These are phyloP conservation scores for Brachymystax lenok DNA, from an alignment of 2,797 vertebrate genomes.

Conservation along the genomic window DNA sequence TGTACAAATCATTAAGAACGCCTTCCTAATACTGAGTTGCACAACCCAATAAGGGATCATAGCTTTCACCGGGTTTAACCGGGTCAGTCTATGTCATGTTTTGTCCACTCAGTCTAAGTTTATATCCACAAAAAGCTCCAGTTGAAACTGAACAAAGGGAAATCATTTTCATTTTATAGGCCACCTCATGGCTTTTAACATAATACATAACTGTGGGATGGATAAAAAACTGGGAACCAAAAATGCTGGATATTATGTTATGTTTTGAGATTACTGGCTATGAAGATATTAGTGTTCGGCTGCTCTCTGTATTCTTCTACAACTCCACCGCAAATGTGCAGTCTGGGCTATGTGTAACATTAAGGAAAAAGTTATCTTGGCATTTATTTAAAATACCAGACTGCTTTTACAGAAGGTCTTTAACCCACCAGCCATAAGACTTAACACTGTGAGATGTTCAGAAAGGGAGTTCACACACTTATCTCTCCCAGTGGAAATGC, in stretches of 20 bases:
- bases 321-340: conserved; percentile 20
- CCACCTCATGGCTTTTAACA: conserved; percentile 42
- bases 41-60: too few species aligned
- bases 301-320: conserved; percentile 10
- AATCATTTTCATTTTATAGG: background rate
- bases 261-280: conserved; percentile 19
- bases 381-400: conserved; percentile 16
- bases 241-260: conserved; percentile 35
- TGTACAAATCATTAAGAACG: background rate
- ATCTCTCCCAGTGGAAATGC: conserved; percentile 29
- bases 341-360: conserved; percentile 11
- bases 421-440: conserved; percentile 25
- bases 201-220: conserved; percentile 46
- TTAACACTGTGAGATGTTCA: conserved; percentile 25
- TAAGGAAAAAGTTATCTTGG: conserved; percentile 1
- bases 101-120: background rate
- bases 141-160: background rate
- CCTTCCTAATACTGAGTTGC: too few species aligned
- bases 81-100: too few species aligned
- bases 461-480: conserved; percentile 22
- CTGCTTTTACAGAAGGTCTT: conserved; percentile 20
- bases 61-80: too few species aligned
- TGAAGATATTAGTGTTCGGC: conserved; percentile 38
- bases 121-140: conserved; percentile 20
- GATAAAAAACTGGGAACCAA: conserved; percentile 42